Conservation (phyloP, 2,113 vertebrate species). For the Psittacus erithacus region DNA sequence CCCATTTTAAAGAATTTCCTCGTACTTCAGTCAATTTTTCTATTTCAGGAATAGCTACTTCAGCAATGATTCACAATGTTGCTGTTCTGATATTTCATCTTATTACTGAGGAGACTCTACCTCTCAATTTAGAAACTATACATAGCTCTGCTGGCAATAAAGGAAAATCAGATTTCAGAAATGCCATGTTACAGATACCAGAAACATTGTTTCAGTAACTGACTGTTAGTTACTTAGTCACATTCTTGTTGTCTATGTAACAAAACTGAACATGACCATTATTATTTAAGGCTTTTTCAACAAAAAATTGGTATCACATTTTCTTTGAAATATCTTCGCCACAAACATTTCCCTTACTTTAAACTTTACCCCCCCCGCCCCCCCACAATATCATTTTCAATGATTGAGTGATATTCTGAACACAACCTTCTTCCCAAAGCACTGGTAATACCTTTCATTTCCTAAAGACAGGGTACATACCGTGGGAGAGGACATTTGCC, state of each 20-base stretch:
- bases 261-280: not conserved
- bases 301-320: not conserved
- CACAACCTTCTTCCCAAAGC: not conserved
- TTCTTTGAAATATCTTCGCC: not conserved
- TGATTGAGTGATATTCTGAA: not conserved
- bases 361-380: not conserved
- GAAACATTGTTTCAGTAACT: not conserved
- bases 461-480: conserved; percentile 58
- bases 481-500: conserved; percentile 97
- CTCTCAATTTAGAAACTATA: not conserved
- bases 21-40: not conserved
- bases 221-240: not conserved
- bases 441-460: not conserved
- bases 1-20: not conserved
- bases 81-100: not conserved
- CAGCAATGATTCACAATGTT: not conserved
- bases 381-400: not conserved
- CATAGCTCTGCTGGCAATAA: not conserved
- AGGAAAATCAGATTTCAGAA: not conserved
- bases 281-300: not conserved
- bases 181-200: not conserved
- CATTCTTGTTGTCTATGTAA: not conserved
- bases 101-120: not conserved
- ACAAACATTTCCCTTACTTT: not conserved
- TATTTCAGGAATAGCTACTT: not conserved